A percentile compares a stretch with the other conserved stretches of the same genome.
These are phyloP conservation scores for Dryas iulia DNA, from an alignment of 1,140 invertebrate species.

Conservation along the genomic window DNA sequence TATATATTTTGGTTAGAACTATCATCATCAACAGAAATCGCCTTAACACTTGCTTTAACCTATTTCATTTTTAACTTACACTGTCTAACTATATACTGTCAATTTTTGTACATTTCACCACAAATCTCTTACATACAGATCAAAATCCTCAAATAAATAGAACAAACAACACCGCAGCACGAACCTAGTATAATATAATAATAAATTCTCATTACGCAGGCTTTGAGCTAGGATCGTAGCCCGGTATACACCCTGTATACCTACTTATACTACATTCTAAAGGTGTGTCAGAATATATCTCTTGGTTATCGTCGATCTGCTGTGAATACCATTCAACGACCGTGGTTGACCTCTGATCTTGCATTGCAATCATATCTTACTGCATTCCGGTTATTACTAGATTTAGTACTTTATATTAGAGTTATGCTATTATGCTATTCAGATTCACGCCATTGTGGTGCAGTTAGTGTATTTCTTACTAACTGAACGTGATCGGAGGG, in stretches of 20 bases:
- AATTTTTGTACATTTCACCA: no score
- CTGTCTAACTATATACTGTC: no score
- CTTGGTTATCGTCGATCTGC: slow-evolving; percentile 26
- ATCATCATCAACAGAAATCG: no score
- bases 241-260: background rate
- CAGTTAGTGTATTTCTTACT: background rate
- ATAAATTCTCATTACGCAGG: slow-evolving; percentile 17
- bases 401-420: background rate
- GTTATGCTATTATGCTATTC: no score
- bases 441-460: no score
- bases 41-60: no score
- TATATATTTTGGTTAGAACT: no score
- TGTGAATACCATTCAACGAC: slow-evolving; percentile 26
- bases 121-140: no score
- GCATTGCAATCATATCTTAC: slow-evolving; percentile 24
- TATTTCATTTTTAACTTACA: no score
- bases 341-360: slow-evolving; percentile 29
- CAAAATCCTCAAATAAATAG: background rate
- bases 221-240: background rate
- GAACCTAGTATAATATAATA: background rate
- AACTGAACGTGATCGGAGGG: no score
- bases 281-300: slow-evolving; percentile 24
- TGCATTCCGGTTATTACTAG: slow-evolving; percentile 17
- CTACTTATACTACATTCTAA: slow-evolving; percentile 8
- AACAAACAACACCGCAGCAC: background rate